These are phyloP conservation scores for Lycodopsis pacificus DNA, from an alignment of 2,797 vertebrate genomes.

Conservation along the genomic window DNA sequence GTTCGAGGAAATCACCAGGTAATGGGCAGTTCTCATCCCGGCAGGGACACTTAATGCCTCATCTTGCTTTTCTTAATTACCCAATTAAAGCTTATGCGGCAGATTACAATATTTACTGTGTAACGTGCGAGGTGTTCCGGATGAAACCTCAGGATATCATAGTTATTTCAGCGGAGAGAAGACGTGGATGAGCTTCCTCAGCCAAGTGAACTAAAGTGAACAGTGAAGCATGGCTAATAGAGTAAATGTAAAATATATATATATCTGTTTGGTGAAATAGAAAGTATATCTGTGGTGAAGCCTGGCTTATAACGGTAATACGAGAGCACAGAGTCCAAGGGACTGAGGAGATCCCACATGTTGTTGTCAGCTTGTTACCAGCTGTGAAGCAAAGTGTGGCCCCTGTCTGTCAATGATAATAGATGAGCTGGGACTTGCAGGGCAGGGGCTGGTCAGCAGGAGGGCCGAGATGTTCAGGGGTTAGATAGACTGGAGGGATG, in stretches of 20 bases:
- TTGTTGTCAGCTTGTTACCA: conserved; percentile 63
- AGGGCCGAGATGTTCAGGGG: conserved; percentile 37
- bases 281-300: conserved; percentile 10
- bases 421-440: conserved; percentile 55
- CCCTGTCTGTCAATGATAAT: conserved; percentile 71
- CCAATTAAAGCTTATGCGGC: conserved; percentile 76
- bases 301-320: conserved; percentile 26
- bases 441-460: conserved; percentile 38
- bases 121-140: neutral
- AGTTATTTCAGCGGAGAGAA: neutral
- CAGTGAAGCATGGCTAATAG: neutral
- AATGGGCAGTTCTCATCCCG: conserved; percentile 78
- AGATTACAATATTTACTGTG: conserved; percentile 31
- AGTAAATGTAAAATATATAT: neutral
- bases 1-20: conserved; percentile 72
- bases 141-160: neutral
- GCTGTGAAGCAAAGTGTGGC: conserved; percentile 50
- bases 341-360: conserved; percentile 51
- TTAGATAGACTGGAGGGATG: conserved; percentile 35
- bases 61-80: conserved; percentile 77
- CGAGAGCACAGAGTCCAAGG: conserved; percentile 26
- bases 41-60: conserved; percentile 75
- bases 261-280: conserved; percentile 21
- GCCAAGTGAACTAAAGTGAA: neutral
- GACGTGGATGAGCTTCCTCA: neutral